Conservation (phyloP, 2,113 vertebrate species). For the Atlantisia rogersi region DNA sequence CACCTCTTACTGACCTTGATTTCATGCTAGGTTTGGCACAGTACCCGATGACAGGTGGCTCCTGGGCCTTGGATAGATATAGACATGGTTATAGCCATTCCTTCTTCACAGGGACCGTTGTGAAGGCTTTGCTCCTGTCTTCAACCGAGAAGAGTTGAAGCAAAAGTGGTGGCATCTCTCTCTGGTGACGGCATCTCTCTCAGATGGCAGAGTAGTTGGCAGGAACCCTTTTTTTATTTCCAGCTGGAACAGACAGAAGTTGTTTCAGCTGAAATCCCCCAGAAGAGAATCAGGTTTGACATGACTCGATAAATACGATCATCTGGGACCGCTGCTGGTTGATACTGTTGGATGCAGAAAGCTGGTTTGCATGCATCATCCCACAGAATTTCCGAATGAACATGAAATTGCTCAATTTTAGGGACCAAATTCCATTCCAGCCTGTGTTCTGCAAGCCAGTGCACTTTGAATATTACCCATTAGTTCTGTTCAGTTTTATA, state of each 20-base stretch:
- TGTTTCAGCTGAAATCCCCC: background rate
- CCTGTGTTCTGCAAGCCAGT: background rate
- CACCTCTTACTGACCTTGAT: background rate
- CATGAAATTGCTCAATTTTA: background rate
- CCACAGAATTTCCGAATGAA: background rate
- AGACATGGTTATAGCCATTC: accelerated
- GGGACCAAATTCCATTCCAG: background rate
- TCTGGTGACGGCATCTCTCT: background rate
- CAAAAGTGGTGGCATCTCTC: background rate
- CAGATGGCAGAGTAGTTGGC: background rate
- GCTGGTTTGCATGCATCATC: background rate
- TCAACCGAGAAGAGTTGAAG: background rate
- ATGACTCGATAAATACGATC: background rate
- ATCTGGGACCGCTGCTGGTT: background rate
- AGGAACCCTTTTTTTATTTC: background rate
- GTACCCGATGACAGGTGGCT: too few species aligned
- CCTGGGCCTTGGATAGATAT: background rate
- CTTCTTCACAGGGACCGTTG: background rate
- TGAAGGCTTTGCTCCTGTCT: background rate
- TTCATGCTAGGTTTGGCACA: background rate
- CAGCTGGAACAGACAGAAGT: background rate
- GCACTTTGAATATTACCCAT: background rate
- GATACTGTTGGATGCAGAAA: background rate
- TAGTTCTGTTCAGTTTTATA: background rate
- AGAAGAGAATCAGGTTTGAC: background rate